Evolutionary conservation across 37 sponge, comb jelly and placozoan species (phyloP).

Genomic region (Amphimedon queenslandica): DNA sequence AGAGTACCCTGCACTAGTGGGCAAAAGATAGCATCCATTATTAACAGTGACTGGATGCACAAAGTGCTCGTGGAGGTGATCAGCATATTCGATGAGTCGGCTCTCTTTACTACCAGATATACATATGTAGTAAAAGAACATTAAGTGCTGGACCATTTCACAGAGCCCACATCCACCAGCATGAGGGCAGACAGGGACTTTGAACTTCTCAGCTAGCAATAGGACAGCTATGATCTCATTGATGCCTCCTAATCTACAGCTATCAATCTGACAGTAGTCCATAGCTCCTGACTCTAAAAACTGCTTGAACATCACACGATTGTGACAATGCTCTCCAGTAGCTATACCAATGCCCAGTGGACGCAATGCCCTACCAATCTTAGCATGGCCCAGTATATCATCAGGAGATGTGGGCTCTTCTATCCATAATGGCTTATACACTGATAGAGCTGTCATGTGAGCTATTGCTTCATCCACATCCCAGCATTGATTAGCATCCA

Average conservation of each 20-base stretch:
- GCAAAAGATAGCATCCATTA: conserved; percentile 41
- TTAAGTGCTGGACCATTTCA: conserved; percentile 78
- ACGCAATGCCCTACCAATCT: conserved; percentile 50
- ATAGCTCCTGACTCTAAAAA: conserved; percentile 76
- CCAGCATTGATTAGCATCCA: conserved; percentile 84
- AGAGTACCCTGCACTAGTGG: conserved; percentile 68
- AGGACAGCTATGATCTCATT: conserved; percentile 76
- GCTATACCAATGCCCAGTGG: conserved; percentile 71
- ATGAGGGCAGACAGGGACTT: conserved; percentile 89
- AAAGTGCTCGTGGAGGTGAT: conserved; percentile 90
- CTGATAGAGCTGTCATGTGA: conserved; percentile 67
- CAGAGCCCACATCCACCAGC: conserved; percentile 93
- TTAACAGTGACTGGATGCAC: conserved; percentile 39
- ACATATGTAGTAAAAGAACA: conserved; percentile 73
- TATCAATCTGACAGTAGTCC: conserved; percentile 92
- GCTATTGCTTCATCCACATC: conserved; percentile 63
- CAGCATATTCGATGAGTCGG: conserved; percentile 74
- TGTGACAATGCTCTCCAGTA: conserved; percentile 79
- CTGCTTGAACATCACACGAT: conserved; percentile 93
- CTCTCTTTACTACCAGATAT: conserved; percentile 59
- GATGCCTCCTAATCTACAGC: conserved; percentile 78
- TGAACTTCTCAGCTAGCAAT: conserved; percentile 77
- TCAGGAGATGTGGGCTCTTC: conserved; percentile 93
- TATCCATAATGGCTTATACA: conserved; percentile 79
- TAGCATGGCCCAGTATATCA: conserved; percentile 78